These are phyloP conservation scores for Cygnus buccinator DNA, from an alignment of 2,113 vertebrate species.

Conservation along the genomic window DNA sequence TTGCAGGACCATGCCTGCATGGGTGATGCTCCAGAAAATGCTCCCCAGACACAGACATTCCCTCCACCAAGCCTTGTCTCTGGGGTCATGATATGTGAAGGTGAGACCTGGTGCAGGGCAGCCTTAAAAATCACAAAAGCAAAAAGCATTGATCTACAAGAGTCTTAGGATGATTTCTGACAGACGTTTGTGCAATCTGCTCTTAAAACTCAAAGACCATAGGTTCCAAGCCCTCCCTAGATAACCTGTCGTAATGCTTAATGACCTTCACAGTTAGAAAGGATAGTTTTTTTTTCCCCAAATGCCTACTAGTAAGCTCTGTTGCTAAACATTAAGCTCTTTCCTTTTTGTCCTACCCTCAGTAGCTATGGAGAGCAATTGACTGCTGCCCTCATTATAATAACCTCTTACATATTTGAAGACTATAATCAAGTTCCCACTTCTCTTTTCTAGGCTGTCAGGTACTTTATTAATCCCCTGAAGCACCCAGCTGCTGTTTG, in stretches of 20 bases:
- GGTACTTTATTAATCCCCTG: background rate
- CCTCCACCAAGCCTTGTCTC: background rate
- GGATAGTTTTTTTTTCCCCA: fast-evolving
- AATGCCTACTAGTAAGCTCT: background rate
- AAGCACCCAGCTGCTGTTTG: background rate
- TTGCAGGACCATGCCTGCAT: background rate
- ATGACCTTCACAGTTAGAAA: background rate
- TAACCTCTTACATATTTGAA: background rate
- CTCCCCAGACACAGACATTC: background rate
- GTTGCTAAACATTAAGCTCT: background rate
- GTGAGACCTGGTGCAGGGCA: background rate
- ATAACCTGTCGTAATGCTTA: background rate
- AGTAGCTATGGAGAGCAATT: background rate
- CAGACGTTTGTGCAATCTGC: background rate
- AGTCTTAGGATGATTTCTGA: background rate
- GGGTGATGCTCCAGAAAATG: background rate
- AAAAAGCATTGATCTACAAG: background rate
- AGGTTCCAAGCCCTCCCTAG: background rate
- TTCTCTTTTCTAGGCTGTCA: background rate
- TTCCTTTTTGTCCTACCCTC: background rate
- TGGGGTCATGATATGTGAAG: background rate
- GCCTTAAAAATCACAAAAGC: background rate
- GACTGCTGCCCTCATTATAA: background rate
- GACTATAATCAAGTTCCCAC: background rate
- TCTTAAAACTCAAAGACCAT: background rate